These are phyloP conservation scores for Cyanoderma ruficeps DNA, from an alignment of 2,113 vertebrate genomes.

Conservation along the genomic window DNA sequence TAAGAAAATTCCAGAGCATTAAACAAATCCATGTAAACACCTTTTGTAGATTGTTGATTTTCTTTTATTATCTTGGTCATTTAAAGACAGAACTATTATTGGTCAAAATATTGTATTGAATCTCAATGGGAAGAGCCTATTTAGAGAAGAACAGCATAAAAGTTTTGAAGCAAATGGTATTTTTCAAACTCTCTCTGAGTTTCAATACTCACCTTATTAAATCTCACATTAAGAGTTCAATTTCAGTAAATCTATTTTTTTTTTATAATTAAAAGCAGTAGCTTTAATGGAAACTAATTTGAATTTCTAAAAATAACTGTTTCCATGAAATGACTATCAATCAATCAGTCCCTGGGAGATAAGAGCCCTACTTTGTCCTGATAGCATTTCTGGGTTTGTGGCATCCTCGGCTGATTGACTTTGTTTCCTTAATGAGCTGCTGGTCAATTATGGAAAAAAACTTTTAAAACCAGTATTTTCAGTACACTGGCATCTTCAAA, in stretches of 20 bases:
- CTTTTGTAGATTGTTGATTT: neutral
- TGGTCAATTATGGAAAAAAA: neutral
- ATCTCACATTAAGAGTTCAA: constrained; percentile 14
- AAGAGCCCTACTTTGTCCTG: constrained; percentile 60
- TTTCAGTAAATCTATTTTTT: constrained; percentile 31
- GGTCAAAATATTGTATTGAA: neutral
- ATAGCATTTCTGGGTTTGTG: neutral
- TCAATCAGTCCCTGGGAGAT: constrained; percentile 26
- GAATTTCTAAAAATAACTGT: constrained; percentile 68
- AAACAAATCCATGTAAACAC: neutral
- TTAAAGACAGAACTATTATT: neutral
- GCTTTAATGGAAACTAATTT: constrained; percentile 57
- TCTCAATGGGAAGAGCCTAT: neutral
- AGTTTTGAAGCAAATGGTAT: neutral
- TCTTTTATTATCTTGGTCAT: neutral
- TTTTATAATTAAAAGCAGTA: constrained; percentile 52
- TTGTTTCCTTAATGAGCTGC: neutral
- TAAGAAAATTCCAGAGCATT: neutral
- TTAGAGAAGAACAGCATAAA: neutral
- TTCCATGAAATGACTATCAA: constrained; percentile 44
- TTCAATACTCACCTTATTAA: constrained; percentile 29
- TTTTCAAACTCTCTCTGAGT: neutral
- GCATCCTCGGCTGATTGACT: neutral
- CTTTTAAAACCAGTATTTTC: neutral
- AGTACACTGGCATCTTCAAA: neutral